Percentiles rank a stretch among this genome's conserved stretches.
Evolutionary conservation across 2,888 invertebrate species (phyloP).

Genomic region (Brachypalpus laphriformis): DNA sequence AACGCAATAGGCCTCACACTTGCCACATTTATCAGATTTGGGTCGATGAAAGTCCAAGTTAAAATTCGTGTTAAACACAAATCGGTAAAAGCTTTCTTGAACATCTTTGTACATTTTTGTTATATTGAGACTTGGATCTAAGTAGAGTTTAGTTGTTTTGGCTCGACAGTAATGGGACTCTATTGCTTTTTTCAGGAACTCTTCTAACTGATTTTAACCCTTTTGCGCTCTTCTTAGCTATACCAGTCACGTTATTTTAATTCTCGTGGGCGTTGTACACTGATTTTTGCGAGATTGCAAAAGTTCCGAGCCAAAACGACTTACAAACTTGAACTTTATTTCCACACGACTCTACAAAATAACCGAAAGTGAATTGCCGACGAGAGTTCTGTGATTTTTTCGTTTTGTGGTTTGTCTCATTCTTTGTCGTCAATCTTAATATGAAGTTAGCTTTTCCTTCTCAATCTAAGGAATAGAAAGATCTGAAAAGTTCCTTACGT

Average conservation of each 20-base stretch:
- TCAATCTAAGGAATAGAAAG: conserved; percentile 8
- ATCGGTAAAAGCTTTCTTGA: background rate
- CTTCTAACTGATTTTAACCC: background rate
- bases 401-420: conserved; percentile 2
- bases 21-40: conserved; percentile 43
- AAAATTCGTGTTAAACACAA: conserved; percentile 13
- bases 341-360: conserved; percentile 15
- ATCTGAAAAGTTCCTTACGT: background rate
- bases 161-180: background rate
- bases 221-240: conserved; percentile 4
- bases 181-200: background rate
- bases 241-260: conserved; percentile 8
- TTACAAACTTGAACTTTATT: conserved; percentile 35
- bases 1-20: conserved; percentile 29
- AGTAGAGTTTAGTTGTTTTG: background rate
- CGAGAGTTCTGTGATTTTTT: background rate
- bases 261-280: conserved; percentile 17
- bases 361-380: background rate
- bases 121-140: background rate
- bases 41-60: conserved; percentile 34
- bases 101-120: background rate
- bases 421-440: conserved; percentile 4
- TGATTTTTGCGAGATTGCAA: conserved; percentile 23
- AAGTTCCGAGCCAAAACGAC: conserved; percentile 30
- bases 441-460: conserved; percentile 26